phyloP scores from a whole-genome alignment of 2,113 vertebrate genomes.

The Peromyscus californicus region DNA sequence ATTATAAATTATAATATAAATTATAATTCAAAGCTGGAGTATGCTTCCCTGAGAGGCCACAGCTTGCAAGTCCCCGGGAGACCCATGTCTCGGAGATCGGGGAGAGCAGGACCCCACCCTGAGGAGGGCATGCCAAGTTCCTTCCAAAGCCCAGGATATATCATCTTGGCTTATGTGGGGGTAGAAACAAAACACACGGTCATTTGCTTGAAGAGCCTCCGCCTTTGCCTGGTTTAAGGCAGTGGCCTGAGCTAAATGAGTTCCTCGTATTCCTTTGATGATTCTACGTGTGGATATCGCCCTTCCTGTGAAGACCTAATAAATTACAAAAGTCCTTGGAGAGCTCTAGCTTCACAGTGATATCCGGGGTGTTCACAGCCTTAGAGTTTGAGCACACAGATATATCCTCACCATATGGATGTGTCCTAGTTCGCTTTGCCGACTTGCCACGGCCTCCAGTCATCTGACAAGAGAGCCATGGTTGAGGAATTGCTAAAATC shows the following conservation, averaged over 20 bases:
- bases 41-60: not conserved
- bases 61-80: not conserved
- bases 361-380: not conserved
- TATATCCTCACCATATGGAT: not conserved
- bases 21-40: not conserved
- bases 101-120: not conserved
- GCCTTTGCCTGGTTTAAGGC: not conserved
- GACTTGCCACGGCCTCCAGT: not conserved
- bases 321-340: not conserved
- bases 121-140: not conserved
- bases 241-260: conserved; percentile 35
- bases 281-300: not conserved
- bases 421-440: not conserved
- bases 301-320: conserved; percentile 1
- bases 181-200: not conserved
- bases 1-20: not conserved
- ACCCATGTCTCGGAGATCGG: not conserved
- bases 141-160: not conserved
- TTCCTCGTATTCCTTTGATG: conserved; percentile 28
- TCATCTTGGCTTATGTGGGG: not conserved
- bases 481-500: not conserved
- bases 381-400: not conserved
- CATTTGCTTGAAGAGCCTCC: not conserved
- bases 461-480: not conserved
- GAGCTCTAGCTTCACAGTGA: not conserved